Conservation (phyloP, 1,140 invertebrate genomes). For the Sinella curviseta region DNA sequence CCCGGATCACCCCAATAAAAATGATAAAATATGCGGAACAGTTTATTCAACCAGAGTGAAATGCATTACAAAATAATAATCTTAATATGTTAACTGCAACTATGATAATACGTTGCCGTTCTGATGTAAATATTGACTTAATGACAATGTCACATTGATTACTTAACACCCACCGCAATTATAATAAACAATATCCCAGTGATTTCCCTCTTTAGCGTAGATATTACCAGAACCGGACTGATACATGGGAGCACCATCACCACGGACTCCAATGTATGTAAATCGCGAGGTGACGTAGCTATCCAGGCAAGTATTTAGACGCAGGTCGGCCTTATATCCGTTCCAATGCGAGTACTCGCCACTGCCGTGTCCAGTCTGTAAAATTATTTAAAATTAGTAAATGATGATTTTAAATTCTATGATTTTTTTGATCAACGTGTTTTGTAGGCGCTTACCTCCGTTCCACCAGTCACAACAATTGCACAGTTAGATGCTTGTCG, state of each 20-base stretch:
- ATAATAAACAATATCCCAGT: constrained; percentile 47
- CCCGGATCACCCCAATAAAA: too few species aligned
- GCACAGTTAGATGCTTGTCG: constrained; percentile 41
- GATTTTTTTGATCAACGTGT: too few species aligned
- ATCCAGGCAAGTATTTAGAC: constrained; percentile 35
- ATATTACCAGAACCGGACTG: constrained; percentile 45
- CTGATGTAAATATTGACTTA: too few species aligned
- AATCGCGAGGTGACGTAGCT: constrained; percentile 37
- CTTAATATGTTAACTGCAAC: too few species aligned
- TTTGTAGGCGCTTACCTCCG: constrained; percentile 39
- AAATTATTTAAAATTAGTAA: too few species aligned
- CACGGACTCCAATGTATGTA: constrained; percentile 40
- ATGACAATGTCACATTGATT: too few species aligned
- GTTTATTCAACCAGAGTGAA: too few species aligned
- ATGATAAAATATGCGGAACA: too few species aligned
- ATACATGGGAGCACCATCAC: constrained; percentile 44
- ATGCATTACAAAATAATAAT: too few species aligned
- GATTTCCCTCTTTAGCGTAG: constrained; percentile 43
- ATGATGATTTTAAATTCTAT: too few species aligned
- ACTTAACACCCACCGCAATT: too few species aligned
- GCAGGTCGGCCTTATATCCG: constrained; percentile 45
- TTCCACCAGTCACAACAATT: constrained; percentile 44
- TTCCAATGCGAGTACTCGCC: constrained; percentile 47
- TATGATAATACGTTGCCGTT: too few species aligned
- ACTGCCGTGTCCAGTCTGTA: constrained; percentile 35